A percentile compares a stretch with the other conserved stretches of the same genome.
Evolutionary conservation across 2,888 invertebrate species (phyloP).

Genomic region (Buathra laborator): DNA sequence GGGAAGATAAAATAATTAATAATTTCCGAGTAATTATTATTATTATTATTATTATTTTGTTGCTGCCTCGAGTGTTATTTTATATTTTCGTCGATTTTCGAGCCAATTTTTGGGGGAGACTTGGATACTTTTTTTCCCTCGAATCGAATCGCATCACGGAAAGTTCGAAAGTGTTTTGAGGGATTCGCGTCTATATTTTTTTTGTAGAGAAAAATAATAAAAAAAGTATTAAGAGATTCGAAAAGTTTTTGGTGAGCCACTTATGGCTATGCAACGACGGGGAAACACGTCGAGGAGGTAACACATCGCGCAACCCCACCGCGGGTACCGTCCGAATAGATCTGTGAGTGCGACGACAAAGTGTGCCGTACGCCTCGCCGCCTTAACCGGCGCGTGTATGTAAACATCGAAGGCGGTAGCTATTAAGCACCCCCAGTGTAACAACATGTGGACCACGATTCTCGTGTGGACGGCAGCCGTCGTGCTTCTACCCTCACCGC

Average conservation of each 20-base stretch:
- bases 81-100: conserved; percentile 16
- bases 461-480: conserved; percentile 83
- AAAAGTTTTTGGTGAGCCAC: conserved; percentile 29
- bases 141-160: not conserved
- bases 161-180: not conserved
- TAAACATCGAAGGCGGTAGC: conserved; percentile 74
- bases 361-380: conserved; percentile 56
- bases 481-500: conserved; percentile 80
- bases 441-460: conserved; percentile 84
- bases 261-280: conserved; percentile 79
- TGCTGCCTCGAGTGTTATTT: conserved; percentile 20
- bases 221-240: not conserved
- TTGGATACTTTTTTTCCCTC: not conserved
- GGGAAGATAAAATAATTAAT: not conserved
- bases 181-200: not conserved
- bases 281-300: conserved; percentile 78
- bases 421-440: conserved; percentile 64
- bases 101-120: not conserved
- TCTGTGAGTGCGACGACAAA: conserved; percentile 40
- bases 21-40: not conserved
- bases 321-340: conserved; percentile 44
- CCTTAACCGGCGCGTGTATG: conserved; percentile 68
- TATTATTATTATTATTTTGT: not conserved
- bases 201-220: not conserved
- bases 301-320: conserved; percentile 73